Conservation (phyloP, 2,797 vertebrate genomes). For the Coracias cyanogaster region DNA sequence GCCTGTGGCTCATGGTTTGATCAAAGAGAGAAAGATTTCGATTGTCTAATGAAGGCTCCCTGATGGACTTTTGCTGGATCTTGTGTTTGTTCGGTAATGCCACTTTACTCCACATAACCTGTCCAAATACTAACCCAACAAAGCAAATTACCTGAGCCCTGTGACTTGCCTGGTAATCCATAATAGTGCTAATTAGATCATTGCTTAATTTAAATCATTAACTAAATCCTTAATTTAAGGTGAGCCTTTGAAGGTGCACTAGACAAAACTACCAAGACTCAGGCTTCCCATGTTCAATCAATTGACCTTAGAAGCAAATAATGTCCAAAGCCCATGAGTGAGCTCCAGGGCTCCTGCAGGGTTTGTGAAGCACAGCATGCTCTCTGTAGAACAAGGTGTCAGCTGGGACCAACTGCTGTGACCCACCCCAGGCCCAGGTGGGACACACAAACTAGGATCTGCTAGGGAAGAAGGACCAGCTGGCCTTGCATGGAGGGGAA, state of each 20-base stretch:
- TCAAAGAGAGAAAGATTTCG: neutral
- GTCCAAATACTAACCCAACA: neutral
- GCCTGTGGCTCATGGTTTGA: accelerated
- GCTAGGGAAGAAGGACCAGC: neutral
- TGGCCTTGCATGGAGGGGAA: neutral
- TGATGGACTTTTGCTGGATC: neutral
- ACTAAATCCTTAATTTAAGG: conserved; percentile 6
- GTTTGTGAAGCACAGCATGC: neutral
- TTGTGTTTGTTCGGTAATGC: conserved; percentile 9
- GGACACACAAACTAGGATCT: neutral
- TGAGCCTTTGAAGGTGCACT: neutral
- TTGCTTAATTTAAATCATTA: neutral
- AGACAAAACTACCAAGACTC: neutral
- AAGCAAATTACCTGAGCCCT: neutral
- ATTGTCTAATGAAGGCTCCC: neutral
- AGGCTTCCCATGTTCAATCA: neutral
- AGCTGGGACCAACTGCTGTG: neutral
- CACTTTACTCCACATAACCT: neutral
- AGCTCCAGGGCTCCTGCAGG: neutral
- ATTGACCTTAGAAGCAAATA: neutral
- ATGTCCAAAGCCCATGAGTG: neutral
- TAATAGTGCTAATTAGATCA: neutral
- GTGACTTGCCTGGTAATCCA: neutral
- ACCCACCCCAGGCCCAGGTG: neutral
- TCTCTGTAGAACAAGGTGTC: neutral